Evolutionary conservation across 1,140 invertebrate genomes (phyloP).

Genomic region (Platorchestia sp.): DNA sequence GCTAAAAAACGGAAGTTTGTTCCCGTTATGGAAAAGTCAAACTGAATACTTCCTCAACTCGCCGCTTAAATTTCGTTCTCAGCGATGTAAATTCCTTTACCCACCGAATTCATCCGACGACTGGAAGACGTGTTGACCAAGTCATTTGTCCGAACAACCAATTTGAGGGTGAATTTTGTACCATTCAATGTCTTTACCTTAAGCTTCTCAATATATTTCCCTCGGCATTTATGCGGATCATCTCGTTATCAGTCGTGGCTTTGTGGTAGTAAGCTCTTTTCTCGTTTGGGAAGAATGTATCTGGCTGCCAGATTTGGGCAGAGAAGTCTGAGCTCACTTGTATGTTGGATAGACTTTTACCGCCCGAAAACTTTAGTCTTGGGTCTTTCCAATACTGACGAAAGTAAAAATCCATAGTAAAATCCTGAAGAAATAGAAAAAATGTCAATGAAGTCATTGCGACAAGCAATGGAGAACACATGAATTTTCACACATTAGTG

Average conservation of each 20-base stretch:
- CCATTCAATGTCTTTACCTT: slow-evolving; percentile 76
- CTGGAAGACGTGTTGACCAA: background rate
- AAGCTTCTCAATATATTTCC: slow-evolving; percentile 95
- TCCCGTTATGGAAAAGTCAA: background rate
- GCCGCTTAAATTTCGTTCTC: background rate
- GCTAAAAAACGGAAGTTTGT: slow-evolving; percentile 6
- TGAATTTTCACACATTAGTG: background rate
- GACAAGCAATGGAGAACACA: background rate
- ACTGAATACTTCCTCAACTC: slow-evolving; percentile 21
- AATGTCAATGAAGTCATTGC: background rate
- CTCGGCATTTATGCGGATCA: slow-evolving; percentile 94
- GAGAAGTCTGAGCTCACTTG: slow-evolving; percentile 91
- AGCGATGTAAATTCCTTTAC: background rate
- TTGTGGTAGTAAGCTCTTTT: slow-evolving; percentile 99
- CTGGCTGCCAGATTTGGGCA: slow-evolving; percentile 97
- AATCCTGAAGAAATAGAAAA: slow-evolving; percentile 81
- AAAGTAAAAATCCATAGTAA: slow-evolving; percentile 99
- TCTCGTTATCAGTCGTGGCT: slow-evolving; percentile 96
- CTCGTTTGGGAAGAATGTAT: slow-evolving; percentile 98
- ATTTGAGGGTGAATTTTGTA: slow-evolving; percentile 6
- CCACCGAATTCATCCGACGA: slow-evolving; percentile 22
- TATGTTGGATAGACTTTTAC: slow-evolving; percentile 87
- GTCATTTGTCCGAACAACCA: background rate
- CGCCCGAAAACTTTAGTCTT: slow-evolving; percentile 88
- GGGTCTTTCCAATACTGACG: slow-evolving; percentile 98